Conservation (phyloP, 2,113 vertebrate species). For the Parotia lawesii region DNA sequence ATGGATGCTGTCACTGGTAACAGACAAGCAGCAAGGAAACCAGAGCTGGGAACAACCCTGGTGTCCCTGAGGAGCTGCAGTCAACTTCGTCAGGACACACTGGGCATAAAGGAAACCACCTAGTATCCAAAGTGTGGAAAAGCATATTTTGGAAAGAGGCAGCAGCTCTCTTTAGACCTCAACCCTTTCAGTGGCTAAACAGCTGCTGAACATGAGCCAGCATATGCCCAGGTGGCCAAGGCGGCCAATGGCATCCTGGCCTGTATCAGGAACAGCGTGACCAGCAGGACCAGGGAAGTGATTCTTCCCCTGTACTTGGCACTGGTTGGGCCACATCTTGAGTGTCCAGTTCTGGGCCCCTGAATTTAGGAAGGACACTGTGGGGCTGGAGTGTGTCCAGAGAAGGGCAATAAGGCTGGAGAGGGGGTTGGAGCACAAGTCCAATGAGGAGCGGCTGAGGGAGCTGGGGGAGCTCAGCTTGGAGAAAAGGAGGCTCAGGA, state of each 20-base stretch:
- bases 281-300: neutral
- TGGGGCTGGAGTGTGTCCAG: neutral
- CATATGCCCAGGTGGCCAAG: neutral
- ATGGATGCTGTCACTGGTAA: neutral
- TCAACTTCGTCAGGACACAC: neutral
- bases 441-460: neutral
- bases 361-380: neutral
- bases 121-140: neutral
- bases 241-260: neutral
- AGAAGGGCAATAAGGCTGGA: neutral
- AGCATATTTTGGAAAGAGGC: neutral
- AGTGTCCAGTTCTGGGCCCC: neutral
- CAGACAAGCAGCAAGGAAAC: neutral
- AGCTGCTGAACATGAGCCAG: neutral
- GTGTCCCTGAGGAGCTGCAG: neutral
- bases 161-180: neutral
- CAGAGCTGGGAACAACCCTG: neutral
- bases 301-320: neutral
- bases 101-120: neutral
- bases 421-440: neutral
- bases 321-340: neutral
- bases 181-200: neutral
- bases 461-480: neutral
- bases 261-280: rapidly evolving
- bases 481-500: neutral